phyloP scores from a whole-genome alignment of 2,797 vertebrate genomes.

The Pangasius mekongensis region DNA sequence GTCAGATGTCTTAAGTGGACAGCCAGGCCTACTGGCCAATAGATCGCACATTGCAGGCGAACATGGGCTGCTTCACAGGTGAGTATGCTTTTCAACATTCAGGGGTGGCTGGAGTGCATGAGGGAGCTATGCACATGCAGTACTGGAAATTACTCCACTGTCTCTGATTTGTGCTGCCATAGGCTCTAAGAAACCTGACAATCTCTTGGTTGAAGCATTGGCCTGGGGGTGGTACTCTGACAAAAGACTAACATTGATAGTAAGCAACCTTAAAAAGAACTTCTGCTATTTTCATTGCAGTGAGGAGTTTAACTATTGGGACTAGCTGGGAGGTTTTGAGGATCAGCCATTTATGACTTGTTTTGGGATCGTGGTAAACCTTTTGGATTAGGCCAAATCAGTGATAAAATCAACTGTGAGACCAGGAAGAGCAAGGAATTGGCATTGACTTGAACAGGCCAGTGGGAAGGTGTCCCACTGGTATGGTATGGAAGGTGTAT shows the following conservation, averaged over 20 bases:
- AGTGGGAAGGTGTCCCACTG: neutral
- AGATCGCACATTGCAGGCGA: neutral
- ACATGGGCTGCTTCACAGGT: neutral
- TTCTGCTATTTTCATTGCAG: neutral
- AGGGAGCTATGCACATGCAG: neutral
- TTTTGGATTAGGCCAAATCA: neutral
- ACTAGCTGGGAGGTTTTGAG: neutral
- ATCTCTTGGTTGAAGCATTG: neutral
- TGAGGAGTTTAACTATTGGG: neutral
- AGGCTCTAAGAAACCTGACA: neutral
- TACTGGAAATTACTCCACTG: neutral
- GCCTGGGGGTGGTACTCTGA: neutral
- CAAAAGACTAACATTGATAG: neutral
- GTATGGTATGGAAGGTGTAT: neutral
- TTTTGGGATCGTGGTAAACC: neutral
- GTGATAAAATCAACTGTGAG: neutral
- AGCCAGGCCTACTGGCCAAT: neutral
- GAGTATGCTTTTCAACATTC: neutral
- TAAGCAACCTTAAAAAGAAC: neutral
- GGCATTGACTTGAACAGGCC: neutral
- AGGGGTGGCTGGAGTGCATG: neutral
- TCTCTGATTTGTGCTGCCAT: neutral
- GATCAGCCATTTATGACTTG: neutral
- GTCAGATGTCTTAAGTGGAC: neutral
- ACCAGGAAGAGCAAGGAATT: neutral